phyloP scores from a whole-genome alignment of 2,888 invertebrate species.

The Siphonodentalium dalli region DNA sequence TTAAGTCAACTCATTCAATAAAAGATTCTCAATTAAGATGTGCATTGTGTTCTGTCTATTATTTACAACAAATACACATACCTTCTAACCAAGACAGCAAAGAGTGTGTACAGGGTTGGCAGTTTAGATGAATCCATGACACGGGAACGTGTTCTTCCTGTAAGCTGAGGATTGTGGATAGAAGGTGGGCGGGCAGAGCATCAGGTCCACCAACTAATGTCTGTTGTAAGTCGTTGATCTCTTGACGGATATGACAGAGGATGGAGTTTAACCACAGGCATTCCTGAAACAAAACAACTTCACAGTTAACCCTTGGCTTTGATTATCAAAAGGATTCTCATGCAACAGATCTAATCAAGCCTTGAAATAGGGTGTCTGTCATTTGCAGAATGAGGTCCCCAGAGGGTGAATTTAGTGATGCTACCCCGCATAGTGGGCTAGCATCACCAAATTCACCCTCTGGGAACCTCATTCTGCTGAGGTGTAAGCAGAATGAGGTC shows the following conservation, averaged over 20 bases:
- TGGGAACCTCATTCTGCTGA: too few species aligned
- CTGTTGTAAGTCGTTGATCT: conserved; percentile 49
- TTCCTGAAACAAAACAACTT: conserved; percentile 43
- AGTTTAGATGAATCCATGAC: conserved; percentile 60
- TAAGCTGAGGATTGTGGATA: conserved; percentile 45
- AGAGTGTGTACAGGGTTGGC: conserved; percentile 59
- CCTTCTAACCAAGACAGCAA: conserved; percentile 60
- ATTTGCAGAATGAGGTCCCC: too few species aligned
- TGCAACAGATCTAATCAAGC: too few species aligned
- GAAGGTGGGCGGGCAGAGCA: conserved; percentile 44
- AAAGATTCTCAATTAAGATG: too few species aligned
- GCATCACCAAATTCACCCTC: too few species aligned
- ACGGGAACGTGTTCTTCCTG: conserved; percentile 59
- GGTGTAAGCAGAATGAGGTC: too few species aligned
- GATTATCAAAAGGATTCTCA: too few species aligned
- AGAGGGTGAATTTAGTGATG: too few species aligned
- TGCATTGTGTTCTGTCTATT: too few species aligned
- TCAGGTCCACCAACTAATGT: conserved; percentile 52
- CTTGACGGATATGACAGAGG: conserved; percentile 57
- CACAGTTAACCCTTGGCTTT: neutral
- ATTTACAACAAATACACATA: conserved; percentile 22
- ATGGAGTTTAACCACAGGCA: conserved; percentile 60
- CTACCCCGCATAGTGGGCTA: too few species aligned
- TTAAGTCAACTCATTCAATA: too few species aligned
- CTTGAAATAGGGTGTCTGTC: too few species aligned